Evolutionary conservation across 2,888 invertebrate genomes (phyloP).

Genomic region (Caenorhabditis sp.): DNA sequence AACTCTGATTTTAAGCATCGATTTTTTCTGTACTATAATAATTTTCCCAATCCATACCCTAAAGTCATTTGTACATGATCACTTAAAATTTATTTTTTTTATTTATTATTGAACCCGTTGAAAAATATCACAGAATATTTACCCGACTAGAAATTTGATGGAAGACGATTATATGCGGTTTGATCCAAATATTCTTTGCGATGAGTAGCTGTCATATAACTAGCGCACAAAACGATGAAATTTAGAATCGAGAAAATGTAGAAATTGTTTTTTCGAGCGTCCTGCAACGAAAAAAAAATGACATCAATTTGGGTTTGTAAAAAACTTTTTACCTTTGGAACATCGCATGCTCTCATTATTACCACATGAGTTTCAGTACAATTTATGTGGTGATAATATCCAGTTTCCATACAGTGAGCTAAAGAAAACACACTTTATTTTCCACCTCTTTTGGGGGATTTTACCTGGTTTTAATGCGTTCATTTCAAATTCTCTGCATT

Average conservation of each 20-base stretch:
- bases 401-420: constrained; percentile 47
- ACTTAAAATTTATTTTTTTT: not conserved
- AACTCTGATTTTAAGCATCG: not conserved
- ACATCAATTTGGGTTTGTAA: no score
- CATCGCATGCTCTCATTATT: constrained; percentile 37
- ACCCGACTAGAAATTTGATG: constrained; percentile 25
- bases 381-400: constrained; percentile 46
- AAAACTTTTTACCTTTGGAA: constrained; percentile 10
- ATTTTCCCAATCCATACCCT: not conserved
- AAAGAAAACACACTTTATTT: no score
- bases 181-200: constrained; percentile 36
- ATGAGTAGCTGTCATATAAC: constrained; percentile 29
- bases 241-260: constrained; percentile 32
- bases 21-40: not conserved
- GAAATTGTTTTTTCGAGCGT: constrained; percentile 17
- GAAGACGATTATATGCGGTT: constrained; percentile 38
- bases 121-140: not conserved
- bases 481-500: constrained; percentile 50
- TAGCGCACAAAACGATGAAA: constrained; percentile 19
- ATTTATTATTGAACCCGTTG: not conserved
- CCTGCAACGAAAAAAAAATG: constrained; percentile 1
- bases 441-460: constrained; percentile 2
- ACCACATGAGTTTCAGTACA: constrained; percentile 41
- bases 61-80: not conserved
- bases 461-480: constrained; percentile 50